A percentile compares a stretch with the other conserved stretches of the same genome.
Evolutionary conservation across 2,113 vertebrate species (phyloP).

Genomic region (Halichoerus grypus): DNA sequence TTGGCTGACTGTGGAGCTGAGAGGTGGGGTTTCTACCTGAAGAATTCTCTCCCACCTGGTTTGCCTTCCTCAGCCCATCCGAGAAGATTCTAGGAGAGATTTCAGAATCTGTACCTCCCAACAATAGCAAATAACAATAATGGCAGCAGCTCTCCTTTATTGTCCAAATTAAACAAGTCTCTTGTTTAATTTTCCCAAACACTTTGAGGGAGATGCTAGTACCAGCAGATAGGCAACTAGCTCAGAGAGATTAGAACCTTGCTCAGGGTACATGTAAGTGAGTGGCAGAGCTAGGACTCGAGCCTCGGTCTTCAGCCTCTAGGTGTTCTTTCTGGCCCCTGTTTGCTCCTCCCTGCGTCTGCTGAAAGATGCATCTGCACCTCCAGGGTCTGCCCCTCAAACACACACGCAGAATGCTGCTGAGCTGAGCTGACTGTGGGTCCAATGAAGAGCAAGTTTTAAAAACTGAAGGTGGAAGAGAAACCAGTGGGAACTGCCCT

Average conservation of each 20-base stretch:
- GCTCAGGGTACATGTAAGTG: not conserved
- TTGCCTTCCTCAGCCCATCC: not conserved
- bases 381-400: not conserved
- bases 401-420: not conserved
- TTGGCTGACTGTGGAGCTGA: not conserved
- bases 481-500: not conserved
- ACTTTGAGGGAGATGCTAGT: not conserved
- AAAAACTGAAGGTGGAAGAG: not conserved
- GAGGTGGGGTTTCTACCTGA: not conserved
- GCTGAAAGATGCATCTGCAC: not conserved
- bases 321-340: not conserved
- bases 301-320: not conserved
- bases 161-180: not conserved
- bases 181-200: conserved; percentile 30
- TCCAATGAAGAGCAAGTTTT: not conserved
- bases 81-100: not conserved
- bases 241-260: not conserved
- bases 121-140: not conserved
- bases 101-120: not conserved
- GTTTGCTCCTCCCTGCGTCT: not conserved
- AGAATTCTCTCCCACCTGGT: not conserved
- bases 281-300: not conserved
- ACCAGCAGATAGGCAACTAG: not conserved
- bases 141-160: not conserved
- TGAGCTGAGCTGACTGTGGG: not conserved